Evolutionary conservation across 2,797 vertebrate species (phyloP).

Genomic region (Gymnodraco acuticeps): DNA sequence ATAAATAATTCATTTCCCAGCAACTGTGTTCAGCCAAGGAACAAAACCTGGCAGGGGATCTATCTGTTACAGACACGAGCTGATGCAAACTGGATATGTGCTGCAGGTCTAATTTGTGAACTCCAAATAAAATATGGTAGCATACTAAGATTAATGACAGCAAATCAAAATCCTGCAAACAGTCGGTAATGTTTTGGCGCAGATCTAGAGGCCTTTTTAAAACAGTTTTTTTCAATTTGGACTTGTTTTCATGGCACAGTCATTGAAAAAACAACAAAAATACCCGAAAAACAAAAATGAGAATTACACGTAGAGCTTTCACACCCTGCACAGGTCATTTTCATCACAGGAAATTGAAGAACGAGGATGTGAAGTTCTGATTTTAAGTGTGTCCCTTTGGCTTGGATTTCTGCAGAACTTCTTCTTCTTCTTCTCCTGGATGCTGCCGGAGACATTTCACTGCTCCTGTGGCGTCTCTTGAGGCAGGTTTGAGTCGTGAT

Average conservation of each 20-base stretch:
- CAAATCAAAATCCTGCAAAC: slow-evolving; percentile 14
- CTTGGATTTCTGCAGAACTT: slow-evolving; percentile 53
- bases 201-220: slow-evolving; percentile 2
- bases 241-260: slow-evolving; percentile 33
- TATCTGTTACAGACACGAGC: slow-evolving; percentile 19
- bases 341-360: slow-evolving; percentile 22
- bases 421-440: slow-evolving; percentile 34
- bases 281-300: slow-evolving; percentile 16
- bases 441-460: slow-evolving; percentile 32
- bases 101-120: slow-evolving; percentile 37
- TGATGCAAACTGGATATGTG: neutral
- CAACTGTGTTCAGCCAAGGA: slow-evolving; percentile 5
- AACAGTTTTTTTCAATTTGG: slow-evolving; percentile 9
- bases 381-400: slow-evolving; percentile 62
- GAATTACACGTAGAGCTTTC: slow-evolving; percentile 20
- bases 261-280: neutral
- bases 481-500: slow-evolving; percentile 55
- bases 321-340: slow-evolving; percentile 19
- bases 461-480: slow-evolving; percentile 38
- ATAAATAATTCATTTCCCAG: neutral
- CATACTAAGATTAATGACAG: neutral
- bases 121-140: slow-evolving; percentile 32
- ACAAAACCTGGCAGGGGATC: neutral
- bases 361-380: slow-evolving; percentile 19
- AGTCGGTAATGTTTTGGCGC: neutral